Percentiles rank a stretch among this genome's conserved stretches.
Conservation (phyloP, 2,797 vertebrate species). For the Hafferia zeledoni region DNA sequence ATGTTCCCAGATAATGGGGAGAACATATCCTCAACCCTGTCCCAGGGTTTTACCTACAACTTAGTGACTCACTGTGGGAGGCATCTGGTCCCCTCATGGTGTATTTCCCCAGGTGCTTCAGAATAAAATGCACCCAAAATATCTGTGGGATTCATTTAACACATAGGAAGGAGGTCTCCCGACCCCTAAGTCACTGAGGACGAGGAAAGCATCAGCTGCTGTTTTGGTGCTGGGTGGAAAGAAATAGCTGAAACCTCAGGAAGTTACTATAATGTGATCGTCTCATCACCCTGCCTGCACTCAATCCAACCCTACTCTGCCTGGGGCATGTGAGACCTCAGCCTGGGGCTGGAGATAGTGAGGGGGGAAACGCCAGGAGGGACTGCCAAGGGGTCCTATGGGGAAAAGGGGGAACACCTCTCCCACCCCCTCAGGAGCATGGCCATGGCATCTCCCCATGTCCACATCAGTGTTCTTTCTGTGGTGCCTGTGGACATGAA, state of each 20-base stretch:
- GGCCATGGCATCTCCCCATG: neutral
- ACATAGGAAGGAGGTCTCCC: rapidly evolving
- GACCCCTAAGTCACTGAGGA: neutral
- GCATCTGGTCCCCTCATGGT: neutral
- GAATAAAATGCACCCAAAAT: neutral
- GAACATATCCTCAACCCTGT: neutral
- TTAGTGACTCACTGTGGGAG: neutral
- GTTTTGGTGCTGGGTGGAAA: neutral
- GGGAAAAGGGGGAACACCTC: neutral
- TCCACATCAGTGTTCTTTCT: neutral
- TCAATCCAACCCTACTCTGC: neutral
- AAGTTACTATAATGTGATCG: neutral
- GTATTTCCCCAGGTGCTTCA: neutral
- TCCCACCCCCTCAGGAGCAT: neutral
- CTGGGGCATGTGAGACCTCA: neutral
- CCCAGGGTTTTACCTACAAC: neutral
- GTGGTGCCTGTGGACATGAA: neutral
- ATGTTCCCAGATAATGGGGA: rapidly evolving
- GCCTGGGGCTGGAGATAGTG: neutral
- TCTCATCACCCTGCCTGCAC: neutral
- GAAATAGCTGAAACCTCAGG: neutral
- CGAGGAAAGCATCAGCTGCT: neutral
- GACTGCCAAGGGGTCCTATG: neutral
- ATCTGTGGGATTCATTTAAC: neutral
- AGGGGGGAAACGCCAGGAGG: neutral